Percentiles rank a stretch among this genome's conserved stretches.
Conservation (phyloP, 2,797 vertebrate species). For the Parotocinclus haroldoi region DNA sequence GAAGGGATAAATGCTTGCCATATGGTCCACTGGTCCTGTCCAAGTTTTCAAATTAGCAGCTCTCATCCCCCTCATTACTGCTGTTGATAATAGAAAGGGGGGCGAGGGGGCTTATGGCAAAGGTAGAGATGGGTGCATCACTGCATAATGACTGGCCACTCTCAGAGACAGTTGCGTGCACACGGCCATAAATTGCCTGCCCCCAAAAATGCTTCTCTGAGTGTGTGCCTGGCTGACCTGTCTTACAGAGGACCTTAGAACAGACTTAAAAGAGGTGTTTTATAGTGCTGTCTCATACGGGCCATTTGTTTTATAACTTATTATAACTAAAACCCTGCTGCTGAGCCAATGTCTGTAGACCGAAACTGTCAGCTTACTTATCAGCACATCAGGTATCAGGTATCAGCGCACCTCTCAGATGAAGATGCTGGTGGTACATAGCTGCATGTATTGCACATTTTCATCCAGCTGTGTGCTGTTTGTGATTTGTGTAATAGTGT, state of each 20-base stretch:
- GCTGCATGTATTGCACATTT: not conserved
- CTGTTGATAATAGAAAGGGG: slow-evolving; percentile 64
- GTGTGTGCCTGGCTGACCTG: slow-evolving; percentile 17
- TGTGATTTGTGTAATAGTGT: not conserved
- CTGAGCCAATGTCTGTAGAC: slow-evolving; percentile 8
- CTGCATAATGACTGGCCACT: slow-evolving; percentile 33
- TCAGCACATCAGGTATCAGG: no score
- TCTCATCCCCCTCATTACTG: slow-evolving; percentile 92
- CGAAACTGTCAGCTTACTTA: slow-evolving; percentile 22
- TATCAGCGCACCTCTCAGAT: not conserved
- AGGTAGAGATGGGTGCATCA: slow-evolving; percentile 31
- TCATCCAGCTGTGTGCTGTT: slow-evolving; percentile 6
- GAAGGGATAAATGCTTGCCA: slow-evolving; percentile 94
- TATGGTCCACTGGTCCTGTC: slow-evolving; percentile 92
- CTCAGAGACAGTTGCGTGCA: slow-evolving; percentile 25
- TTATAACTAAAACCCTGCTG: slow-evolving; percentile 18
- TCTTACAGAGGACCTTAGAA: slow-evolving; percentile 20
- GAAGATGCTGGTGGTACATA: not conserved
- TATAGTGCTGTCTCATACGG: slow-evolving; percentile 16
- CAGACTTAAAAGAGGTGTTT: slow-evolving; percentile 22
- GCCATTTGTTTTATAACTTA: slow-evolving; percentile 12
- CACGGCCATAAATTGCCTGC: slow-evolving; percentile 42
- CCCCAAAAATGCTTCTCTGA: slow-evolving; percentile 20
- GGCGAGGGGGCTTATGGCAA: slow-evolving; percentile 25
- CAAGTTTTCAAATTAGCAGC: slow-evolving; percentile 86